A percentile compares a stretch with the other conserved stretches of the same genome.
These are phyloP conservation scores for Tanytarsus gracilentus DNA, from an alignment of 2,888 invertebrate species.

Conservation along the genomic window DNA sequence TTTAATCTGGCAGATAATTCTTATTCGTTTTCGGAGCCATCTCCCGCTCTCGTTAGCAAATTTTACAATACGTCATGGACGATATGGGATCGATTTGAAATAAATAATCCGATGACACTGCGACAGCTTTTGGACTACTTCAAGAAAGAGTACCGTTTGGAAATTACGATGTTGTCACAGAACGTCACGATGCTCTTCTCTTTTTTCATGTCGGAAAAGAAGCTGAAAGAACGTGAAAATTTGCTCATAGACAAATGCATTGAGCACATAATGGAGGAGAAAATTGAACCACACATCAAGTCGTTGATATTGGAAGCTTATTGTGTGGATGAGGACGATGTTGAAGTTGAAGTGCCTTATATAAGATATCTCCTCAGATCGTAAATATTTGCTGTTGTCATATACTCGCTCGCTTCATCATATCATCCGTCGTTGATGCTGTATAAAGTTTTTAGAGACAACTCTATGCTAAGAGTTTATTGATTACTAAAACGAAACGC, in stretches of 20 bases:
- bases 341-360: slow-evolving; percentile 98
- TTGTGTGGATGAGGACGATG: slow-evolving; percentile 89
- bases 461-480: too few species aligned
- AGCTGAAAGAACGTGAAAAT: slow-evolving; percentile 75
- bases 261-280: slow-evolving; percentile 85
- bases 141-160: slow-evolving; percentile 76
- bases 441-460: too few species aligned
- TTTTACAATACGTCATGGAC: slow-evolving; percentile 93
- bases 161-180: slow-evolving; percentile 97
- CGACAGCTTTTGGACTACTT: slow-evolving; percentile 91
- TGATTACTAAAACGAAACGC: too few species aligned
- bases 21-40: slow-evolving; percentile 93
- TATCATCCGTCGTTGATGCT: too few species aligned
- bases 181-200: slow-evolving; percentile 98
- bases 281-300: slow-evolving; percentile 80
- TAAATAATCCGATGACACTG: slow-evolving; percentile 73
- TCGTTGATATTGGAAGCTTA: slow-evolving; percentile 95
- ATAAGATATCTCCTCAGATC: slow-evolving; percentile 71
- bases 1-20: slow-evolving; percentile 93
- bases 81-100: slow-evolving; percentile 95
- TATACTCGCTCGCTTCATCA: too few species aligned
- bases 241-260: slow-evolving; percentile 79
- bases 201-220: slow-evolving; percentile 91
- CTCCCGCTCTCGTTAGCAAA: slow-evolving; percentile 70
- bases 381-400: slow-evolving; percentile 25